Conservation (phyloP, 2,113 vertebrate species). For the Alosa alosa region DNA sequence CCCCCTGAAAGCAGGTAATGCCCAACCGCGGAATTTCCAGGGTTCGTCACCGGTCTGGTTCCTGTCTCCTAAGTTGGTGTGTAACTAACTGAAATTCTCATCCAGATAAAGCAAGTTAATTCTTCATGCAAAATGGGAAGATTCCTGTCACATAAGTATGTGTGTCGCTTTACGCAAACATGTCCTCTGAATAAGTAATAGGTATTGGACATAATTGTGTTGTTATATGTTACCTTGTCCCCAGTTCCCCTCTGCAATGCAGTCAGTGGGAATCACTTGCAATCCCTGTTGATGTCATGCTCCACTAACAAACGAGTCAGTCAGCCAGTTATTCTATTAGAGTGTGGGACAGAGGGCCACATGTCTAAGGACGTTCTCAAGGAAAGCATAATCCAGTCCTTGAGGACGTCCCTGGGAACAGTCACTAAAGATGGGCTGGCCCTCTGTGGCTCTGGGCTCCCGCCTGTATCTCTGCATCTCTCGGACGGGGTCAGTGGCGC, state of each 20-base stretch:
- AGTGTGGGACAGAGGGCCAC: neutral
- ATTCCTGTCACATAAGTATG: neutral
- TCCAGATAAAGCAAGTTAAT: neutral
- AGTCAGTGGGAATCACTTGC: neutral
- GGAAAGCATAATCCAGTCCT: neutral
- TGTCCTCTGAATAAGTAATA: neutral
- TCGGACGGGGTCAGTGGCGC: constrained; percentile 29
- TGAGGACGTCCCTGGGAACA: neutral
- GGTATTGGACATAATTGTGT: neutral
- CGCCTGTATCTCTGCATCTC: neutral
- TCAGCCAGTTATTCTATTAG: constrained; percentile 9
- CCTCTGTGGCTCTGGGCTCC: neutral
- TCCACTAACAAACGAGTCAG: neutral
- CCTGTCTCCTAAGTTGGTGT: neutral
- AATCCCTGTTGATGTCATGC: neutral
- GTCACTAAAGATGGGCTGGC: neutral
- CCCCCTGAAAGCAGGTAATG: no score
- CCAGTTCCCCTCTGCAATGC: neutral
- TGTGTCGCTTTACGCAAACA: neutral
- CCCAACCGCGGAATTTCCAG: no score
- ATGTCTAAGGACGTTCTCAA: neutral
- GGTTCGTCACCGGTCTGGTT: no score
- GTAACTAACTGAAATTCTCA: neutral
- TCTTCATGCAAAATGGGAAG: neutral
- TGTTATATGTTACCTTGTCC: neutral